These are phyloP conservation scores for Choristoneura rosaceana DNA, from an alignment of 2,888 invertebrate species.

Conservation along the genomic window DNA sequence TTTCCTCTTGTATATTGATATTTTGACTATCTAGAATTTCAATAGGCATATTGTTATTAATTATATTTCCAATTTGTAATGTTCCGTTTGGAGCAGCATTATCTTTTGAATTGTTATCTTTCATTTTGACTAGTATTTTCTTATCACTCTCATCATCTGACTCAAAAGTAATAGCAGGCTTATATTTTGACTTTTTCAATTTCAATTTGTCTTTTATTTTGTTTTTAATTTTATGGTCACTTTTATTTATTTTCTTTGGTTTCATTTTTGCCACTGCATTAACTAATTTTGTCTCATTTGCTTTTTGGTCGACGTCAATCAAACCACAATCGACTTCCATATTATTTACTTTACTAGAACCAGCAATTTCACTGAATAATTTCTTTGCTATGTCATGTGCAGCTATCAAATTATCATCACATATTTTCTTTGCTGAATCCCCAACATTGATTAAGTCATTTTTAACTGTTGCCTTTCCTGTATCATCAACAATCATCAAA, in stretches of 20 bases:
- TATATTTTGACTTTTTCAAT: not conserved
- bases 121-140: not conserved
- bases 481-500: too few relatives aligned
- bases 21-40: conserved; percentile 28
- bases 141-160: not conserved
- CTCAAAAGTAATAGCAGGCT: not conserved
- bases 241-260: not conserved
- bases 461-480: too few relatives aligned
- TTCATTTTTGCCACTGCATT: not conserved
- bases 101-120: not conserved
- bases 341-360: conserved; percentile 10
- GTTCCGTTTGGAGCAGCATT: not conserved
- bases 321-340: conserved; percentile 37
- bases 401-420: not conserved
- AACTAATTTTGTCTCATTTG: not conserved
- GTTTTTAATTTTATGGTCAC: not conserved
- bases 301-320: conserved; percentile 18
- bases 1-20: conserved; percentile 33
- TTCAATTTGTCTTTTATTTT: not conserved
- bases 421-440: not conserved
- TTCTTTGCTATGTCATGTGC: not conserved
- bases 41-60: conserved; percentile 18
- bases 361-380: conserved; percentile 6
- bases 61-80: not conserved
- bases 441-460: not conserved